Base-by-base conservation (phyloP, 2,888 invertebrate species). In the Drosophila neotestacea region DNA sequence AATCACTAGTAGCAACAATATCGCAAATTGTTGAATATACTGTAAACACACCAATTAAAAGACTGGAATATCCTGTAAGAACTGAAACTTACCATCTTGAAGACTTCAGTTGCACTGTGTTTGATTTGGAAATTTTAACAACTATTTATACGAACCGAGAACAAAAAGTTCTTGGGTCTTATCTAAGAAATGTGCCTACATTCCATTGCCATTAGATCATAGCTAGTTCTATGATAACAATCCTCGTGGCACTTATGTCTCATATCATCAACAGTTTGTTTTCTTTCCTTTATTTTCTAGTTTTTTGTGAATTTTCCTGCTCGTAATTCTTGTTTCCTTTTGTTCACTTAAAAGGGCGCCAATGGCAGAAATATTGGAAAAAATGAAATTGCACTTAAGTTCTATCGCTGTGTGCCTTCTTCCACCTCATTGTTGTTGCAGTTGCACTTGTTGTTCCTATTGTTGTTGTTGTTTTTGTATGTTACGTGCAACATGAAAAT, bases 401-500 rank as follows among this genome's bases (percentile, higher is more conserved):
- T 76, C 73, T 87, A 87, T 80, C 81, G 78, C 16, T 73, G 79
- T 68, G 65, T 69, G 59, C 65, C 66, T 62, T 52, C 58, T 70
- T 27, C 47, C 54, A 47, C 51, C 50, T 46, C 27, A 30, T 41
- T 36, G 32, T 54, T 48, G 47, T 38, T 54, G 47, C 47, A 38
- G 41, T 41, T 59, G 48, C 16, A 32, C 42, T 46, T 41, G 27
- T 42, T 58, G 59, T 51, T 44, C 51, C 13, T 61, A 44, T 55
- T 64, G 68, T 44, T 30, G 30, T 42, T 63, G 61, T 50, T 46
- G 56, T 16, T 56, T 47, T 61, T 70, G 65, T 48, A 62, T 69
- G 83, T 85, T 58, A 80, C 79, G 87, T 87, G 80, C 80, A 80
- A 86, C 88, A 86, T 88, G 85, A 80, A 86, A 86, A 85, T 88